phyloP scores from a whole-genome alignment of 2,113 vertebrate genomes.

The Hystrix brachyura region DNA sequence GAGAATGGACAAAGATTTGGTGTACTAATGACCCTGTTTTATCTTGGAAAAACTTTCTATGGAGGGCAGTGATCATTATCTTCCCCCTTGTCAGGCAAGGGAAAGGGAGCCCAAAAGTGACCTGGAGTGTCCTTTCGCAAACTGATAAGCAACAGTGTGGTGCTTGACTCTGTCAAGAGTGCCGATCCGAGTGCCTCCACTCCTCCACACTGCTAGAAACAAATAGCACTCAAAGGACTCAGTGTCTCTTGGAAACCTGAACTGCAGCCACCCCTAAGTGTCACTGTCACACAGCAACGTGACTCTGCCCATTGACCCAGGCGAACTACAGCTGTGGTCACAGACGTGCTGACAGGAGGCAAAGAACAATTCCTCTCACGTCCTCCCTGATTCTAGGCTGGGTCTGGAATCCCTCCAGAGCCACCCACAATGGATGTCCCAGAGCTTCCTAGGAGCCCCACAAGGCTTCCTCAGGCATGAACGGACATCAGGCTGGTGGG shows the following conservation, averaged over 20 bases:
- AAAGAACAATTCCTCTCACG: background rate
- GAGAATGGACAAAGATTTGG: background rate
- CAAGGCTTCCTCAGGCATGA: background rate
- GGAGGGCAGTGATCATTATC: background rate
- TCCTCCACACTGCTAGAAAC: background rate
- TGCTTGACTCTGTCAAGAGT: background rate
- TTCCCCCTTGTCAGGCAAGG: background rate
- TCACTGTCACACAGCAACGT: background rate
- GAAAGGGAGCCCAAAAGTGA: background rate
- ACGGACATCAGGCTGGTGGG: background rate
- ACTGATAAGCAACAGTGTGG: background rate
- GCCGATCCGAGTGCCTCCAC: background rate
- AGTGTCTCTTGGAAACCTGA: background rate
- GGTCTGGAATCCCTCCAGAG: background rate
- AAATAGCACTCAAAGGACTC: background rate
- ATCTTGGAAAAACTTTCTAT: background rate
- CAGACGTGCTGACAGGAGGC: fast-evolving
- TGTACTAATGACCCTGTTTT: fast-evolving
- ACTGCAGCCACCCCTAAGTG: background rate
- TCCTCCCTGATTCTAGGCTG: fast-evolving
- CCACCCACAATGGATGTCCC: background rate
- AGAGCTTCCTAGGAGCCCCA: background rate
- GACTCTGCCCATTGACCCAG: slow-evolving; percentile 40
- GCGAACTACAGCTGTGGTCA: background rate
- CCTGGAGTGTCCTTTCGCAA: background rate